Base-by-base conservation (phyloP, 2,888 invertebrate species). In the Steromphala cineraria region DNA sequence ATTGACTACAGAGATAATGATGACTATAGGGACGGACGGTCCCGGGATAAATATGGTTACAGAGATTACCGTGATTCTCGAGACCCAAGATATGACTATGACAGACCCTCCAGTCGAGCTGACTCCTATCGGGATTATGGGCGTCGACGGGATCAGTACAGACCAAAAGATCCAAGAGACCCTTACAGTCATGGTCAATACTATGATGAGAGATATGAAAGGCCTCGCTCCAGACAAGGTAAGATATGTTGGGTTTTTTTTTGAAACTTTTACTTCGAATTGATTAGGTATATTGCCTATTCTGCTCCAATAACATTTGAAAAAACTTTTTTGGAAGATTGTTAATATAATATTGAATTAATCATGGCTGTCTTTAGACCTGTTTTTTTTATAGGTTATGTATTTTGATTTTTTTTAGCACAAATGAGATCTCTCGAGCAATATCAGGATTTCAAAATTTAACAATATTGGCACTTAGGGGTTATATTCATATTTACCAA, bases 181-280 rank as follows among this genome's bases (percentile, higher is more conserved):
- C 79, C 74, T 7, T 81, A 83, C 10, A 83, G 85, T 40, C 82
- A 83, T 67, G 85, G 87, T 53, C 78, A 80, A 28, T 86, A 88
- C 77, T 85, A 83, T 76, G 87, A 86, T 83, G 89, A 89, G 67
- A 79, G 84, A 82, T 88, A 89, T 78, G 90, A 90, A 40, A 81
- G 91, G 71, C 90, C 91, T 7, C 84, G 89, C 67, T 91, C 90
- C 31, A 83, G 91, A 81, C 89, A 89, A 75, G 87, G 91, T 90
- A 75, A 71, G 52, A 19, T 62, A 19, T 36, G 15, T 82, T 53
- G 3, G 62, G 31, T 80, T 17, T 36, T 36, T 36, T 36, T 36
- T 36, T 36, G 7, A 36, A 36, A 4, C 7, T 36, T 7, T 36
- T 7, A 36, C 2, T 4, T 4, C 36, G 2, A 4, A 36, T 36